Conservation (phyloP, 2,888 invertebrate species). For the Calameuta idolon region DNA sequence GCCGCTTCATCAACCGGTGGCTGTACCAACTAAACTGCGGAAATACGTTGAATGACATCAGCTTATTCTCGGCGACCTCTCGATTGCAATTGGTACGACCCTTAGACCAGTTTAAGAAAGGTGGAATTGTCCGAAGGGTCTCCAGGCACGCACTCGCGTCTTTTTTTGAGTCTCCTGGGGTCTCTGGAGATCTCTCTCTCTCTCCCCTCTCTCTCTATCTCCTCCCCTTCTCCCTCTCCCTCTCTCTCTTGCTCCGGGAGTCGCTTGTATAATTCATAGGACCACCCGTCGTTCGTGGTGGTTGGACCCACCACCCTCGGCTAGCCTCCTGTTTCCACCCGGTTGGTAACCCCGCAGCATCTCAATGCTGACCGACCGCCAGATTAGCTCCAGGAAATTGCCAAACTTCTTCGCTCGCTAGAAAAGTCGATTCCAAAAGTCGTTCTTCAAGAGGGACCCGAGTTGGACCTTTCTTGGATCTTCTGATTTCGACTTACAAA, state of each 20-base stretch:
- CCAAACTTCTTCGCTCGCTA: slow-evolving; percentile 63
- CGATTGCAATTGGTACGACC: not conserved
- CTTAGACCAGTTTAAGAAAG: not conserved
- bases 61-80: not conserved
- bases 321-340: slow-evolving; percentile 22
- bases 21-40: not conserved
- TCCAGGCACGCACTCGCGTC: not conserved
- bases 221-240: slow-evolving; percentile 30
- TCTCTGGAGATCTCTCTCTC: slow-evolving; percentile 8
- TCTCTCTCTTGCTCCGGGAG: slow-evolving; percentile 35
- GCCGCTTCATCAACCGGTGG: not conserved
- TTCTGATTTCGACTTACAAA: not conserved
- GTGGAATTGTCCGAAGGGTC: not conserved
- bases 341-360: slow-evolving; percentile 55
- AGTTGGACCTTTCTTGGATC: not conserved
- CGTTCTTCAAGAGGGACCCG: slow-evolving; percentile 55
- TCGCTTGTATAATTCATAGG: slow-evolving; percentile 66
- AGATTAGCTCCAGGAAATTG: slow-evolving; percentile 67
- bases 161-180: not conserved
- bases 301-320: slow-evolving; percentile 33
- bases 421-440: slow-evolving; percentile 64
- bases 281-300: slow-evolving; percentile 56
- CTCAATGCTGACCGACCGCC: slow-evolving; percentile 65
- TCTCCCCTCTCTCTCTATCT: slow-evolving; percentile 27
- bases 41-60: not conserved